Evolutionary conservation across 2,888 invertebrate species (phyloP), one percentile per base, ranked within the genome.

Genomic region (Netelia virgata): DNA sequence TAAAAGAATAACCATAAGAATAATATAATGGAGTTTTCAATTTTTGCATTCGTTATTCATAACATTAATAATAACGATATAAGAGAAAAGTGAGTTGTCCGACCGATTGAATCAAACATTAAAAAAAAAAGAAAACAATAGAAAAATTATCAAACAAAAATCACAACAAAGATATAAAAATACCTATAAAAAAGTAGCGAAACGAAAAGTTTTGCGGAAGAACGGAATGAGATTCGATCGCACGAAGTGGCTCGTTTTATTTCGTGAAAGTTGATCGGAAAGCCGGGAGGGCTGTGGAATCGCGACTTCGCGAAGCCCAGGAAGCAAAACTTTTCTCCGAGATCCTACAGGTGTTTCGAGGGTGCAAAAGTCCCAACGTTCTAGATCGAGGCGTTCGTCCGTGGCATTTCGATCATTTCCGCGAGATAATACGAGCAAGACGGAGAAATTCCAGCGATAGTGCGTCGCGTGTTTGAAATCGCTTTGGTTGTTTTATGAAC

Each of bases 331-430:
- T 83, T 66, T 83, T 70, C 41, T 16, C 41, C 36, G 47, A 18
- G 70, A 69, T 79, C 50, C 72, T 73, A 77, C 76, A 84, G 80
- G 76, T 80, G 79, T 80, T 80, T 53, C 28, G 36, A 70, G 70
- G 9, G 55, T 50, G 41, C 23, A 59, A 18, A 47, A 9, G 41
- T 9, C n/a, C 28, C 18, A 11, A 11, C 18, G n/a, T 43, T 1
- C 3, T 16, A 63, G 18, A 57, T 23, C 8, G 3, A 20, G 61
- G 53, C 50, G 53, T 50, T 28, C 28, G 28, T 5, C 28, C 28
- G 28, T 5, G 28, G 23, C 5, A 14, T 8, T 63, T 36, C 23
- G 36, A 69, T 78, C 50, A 28, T 63, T 63, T 14, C 64, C 9
- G 14, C 1, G 16, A 53, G 41, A 41, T 28, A 18, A 16, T 59